Percentiles rank a stretch among this genome's conserved stretches.
Evolutionary conservation across 2,113 vertebrate genomes (phyloP).

Genomic region (Marcusenius ussheri): DNA sequence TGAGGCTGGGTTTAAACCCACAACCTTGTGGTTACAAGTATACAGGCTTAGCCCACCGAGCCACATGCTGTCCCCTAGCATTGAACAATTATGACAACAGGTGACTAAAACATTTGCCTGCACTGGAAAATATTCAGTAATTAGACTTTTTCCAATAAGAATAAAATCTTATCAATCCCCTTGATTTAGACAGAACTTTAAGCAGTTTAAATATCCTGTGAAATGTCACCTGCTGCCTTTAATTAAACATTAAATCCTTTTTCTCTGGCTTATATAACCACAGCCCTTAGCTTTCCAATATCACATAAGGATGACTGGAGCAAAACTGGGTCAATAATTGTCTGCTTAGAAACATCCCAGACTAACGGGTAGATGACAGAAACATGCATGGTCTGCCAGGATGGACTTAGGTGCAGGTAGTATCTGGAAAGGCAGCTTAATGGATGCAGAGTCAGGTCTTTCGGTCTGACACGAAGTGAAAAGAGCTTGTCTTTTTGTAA

Average conservation of each 20-base stretch:
- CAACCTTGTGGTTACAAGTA: no score
- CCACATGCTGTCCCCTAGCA: background rate
- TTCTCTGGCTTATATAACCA: background rate
- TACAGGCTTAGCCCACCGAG: no score
- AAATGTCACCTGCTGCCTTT: background rate
- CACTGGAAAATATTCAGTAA: background rate
- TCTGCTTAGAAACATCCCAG: background rate
- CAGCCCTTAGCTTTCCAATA: background rate
- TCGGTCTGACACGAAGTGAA: background rate
- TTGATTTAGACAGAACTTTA: background rate
- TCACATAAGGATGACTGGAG: background rate
- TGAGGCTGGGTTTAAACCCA: no score
- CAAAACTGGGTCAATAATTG: background rate
- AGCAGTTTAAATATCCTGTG: background rate
- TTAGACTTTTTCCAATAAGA: background rate
- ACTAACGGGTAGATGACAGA: background rate
- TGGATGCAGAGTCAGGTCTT: background rate
- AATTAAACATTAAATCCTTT: background rate
- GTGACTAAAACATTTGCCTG: background rate
- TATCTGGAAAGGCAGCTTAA: background rate
- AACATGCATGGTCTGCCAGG: background rate
- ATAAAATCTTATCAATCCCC: background rate
- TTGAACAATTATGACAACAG: background rate
- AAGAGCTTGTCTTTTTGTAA: background rate
- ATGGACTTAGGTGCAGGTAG: background rate